phyloP scores from a whole-genome alignment of 1,140 invertebrate genomes.

The Pogonus chalceus region DNA sequence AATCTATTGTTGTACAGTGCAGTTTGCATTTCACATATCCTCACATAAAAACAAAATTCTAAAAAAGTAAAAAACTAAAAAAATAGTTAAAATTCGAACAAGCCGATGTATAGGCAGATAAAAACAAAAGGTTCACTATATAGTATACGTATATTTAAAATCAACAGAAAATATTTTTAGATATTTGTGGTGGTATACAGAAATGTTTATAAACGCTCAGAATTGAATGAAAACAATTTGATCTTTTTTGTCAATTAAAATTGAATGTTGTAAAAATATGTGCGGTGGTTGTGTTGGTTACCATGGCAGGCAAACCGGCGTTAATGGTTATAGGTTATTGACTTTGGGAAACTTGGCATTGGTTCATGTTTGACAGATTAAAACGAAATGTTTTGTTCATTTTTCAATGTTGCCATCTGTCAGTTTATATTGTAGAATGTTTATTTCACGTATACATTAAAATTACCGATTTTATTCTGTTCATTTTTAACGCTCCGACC shows the following conservation, averaged over 20 bases:
- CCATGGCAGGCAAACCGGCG: not conserved
- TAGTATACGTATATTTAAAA: too few relatives aligned
- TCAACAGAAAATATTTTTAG: too few relatives aligned
- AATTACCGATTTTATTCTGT: not conserved
- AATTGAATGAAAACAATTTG: constrained; percentile 6
- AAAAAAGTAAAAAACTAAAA: too few relatives aligned
- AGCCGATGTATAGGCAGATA: too few relatives aligned
- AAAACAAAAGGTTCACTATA: too few relatives aligned
- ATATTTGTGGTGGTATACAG: not conserved
- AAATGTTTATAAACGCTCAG: not conserved
- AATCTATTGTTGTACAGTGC: too few relatives aligned
- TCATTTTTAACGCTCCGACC: not conserved
- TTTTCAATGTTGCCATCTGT: not conserved
- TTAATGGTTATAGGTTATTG: not conserved
- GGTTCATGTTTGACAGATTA: not conserved
- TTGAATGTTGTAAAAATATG: constrained; percentile 4
- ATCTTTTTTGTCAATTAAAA: constrained; percentile 4
- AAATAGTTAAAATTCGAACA: too few relatives aligned
- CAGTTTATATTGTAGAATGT: not conserved
- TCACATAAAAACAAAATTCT: too few relatives aligned
- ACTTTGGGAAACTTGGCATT: not conserved
- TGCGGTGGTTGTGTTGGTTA: not conserved
- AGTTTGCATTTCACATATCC: too few relatives aligned
- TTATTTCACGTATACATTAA: not conserved
- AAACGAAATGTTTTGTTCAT: not conserved